Evolutionary conservation across 1,140 invertebrate species (phyloP).

Genomic region (Pantala flavescens): DNA sequence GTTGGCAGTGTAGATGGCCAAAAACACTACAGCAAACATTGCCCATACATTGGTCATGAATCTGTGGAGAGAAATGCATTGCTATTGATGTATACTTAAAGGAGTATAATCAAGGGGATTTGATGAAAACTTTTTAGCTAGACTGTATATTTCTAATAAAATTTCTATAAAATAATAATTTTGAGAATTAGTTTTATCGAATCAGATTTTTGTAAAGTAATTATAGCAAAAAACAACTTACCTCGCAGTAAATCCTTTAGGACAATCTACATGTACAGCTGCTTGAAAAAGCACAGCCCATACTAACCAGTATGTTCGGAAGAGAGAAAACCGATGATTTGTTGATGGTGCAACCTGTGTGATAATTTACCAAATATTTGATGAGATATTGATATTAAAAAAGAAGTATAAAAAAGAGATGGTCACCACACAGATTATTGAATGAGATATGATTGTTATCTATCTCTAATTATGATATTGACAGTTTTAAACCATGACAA

Average conservation of each 20-base stretch:
- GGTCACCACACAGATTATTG: too few species aligned
- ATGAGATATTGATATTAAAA: not conserved
- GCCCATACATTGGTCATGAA: constrained; percentile 98
- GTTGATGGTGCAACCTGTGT: constrained; percentile 39
- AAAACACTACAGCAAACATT: constrained; percentile 90
- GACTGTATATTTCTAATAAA: too few species aligned
- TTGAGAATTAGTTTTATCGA: too few species aligned
- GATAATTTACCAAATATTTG: not conserved
- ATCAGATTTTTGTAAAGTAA: too few species aligned
- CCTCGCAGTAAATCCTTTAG: constrained; percentile 81
- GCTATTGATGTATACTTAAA: not conserved
- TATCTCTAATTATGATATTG: too few species aligned
- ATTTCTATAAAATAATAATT: too few species aligned
- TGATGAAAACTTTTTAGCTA: too few species aligned
- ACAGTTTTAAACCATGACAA: too few species aligned
- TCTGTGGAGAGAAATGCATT: constrained; percentile 33
- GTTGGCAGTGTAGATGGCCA: constrained; percentile 94
- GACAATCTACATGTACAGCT: constrained; percentile 91
- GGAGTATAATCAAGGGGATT: too few species aligned
- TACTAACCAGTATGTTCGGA: constrained; percentile 97
- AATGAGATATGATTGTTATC: too few species aligned
- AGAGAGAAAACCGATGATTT: constrained; percentile 85
- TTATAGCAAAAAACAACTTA: constrained; percentile 25
- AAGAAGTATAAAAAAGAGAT: too few species aligned
- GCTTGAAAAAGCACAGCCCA: constrained; percentile 99